phyloP scores from a whole-genome alignment of 2,888 invertebrate species.

The Synergus japonicus region DNA sequence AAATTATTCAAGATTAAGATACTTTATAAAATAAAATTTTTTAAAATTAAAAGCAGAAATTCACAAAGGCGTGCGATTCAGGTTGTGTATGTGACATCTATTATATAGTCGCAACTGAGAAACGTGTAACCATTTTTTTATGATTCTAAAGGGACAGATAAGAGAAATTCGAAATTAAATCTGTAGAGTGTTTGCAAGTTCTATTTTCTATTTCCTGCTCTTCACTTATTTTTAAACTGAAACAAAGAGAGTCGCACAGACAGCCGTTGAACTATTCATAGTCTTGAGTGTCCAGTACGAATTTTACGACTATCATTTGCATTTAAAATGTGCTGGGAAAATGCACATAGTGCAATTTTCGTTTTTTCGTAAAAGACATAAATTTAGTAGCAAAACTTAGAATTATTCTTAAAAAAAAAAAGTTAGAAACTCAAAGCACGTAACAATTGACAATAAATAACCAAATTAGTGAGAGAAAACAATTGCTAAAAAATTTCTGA shows the following conservation, averaged over 20 bases:
- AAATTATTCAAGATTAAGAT: too few relatives aligned
- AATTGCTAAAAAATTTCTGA: not conserved
- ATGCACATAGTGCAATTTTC: not conserved
- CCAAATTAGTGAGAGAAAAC: not conserved
- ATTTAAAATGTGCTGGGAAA: slow-evolving; percentile 31
- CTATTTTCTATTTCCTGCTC: slow-evolving; percentile 23
- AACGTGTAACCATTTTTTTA: too few relatives aligned
- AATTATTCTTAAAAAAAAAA: not conserved
- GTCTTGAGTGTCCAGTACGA: slow-evolving; percentile 11
- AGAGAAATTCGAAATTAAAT: too few relatives aligned
- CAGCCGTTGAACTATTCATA: slow-evolving; percentile 34
- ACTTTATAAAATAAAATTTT: too few relatives aligned
- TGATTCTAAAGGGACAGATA: too few relatives aligned
- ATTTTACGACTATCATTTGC: slow-evolving; percentile 32
- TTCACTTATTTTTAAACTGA: slow-evolving; percentile 15
- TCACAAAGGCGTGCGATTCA: too few relatives aligned
- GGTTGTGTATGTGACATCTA: too few relatives aligned
- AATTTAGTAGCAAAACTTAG: slow-evolving; percentile 3
- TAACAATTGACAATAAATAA: slow-evolving; percentile 22
- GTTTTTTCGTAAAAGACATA: slow-evolving; percentile 13
- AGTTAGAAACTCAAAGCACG: slow-evolving; percentile 3
- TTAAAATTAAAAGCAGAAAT: too few relatives aligned
- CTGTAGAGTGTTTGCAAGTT: too few relatives aligned
- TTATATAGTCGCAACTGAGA: too few relatives aligned
- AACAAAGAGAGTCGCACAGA: slow-evolving; percentile 16